These are phyloP conservation scores for Ailurus styani DNA, from an alignment of 2,113 vertebrate species.

Conservation along the genomic window DNA sequence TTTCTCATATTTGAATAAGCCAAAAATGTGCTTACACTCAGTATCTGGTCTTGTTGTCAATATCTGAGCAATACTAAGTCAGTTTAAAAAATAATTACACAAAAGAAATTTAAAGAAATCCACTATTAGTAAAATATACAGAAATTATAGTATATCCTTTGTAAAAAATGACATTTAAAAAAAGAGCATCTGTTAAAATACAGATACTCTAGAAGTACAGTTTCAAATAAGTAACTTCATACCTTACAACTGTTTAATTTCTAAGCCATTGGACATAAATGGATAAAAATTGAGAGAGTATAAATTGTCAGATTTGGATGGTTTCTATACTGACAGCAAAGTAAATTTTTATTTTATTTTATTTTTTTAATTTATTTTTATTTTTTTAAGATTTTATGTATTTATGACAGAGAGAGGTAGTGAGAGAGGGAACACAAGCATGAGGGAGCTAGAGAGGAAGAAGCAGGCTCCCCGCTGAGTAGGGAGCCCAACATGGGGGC, in stretches of 20 bases:
- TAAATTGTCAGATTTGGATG: neutral
- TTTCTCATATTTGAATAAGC: neutral
- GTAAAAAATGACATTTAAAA: neutral
- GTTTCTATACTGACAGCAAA: neutral
- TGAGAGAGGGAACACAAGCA: too few species aligned
- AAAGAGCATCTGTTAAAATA: neutral
- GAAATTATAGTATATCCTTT: neutral
- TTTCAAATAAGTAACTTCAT: conserved; percentile 49
- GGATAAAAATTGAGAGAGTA: neutral
- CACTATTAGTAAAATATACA: neutral
- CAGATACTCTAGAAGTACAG: neutral
- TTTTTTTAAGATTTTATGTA: too few species aligned
- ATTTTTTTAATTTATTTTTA: too few species aligned
- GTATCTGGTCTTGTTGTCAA: neutral
- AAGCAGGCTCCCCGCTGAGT: too few species aligned
- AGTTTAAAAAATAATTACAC: neutral
- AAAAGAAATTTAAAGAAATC: neutral
- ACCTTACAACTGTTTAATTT: neutral
- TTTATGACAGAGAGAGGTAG: too few species aligned
- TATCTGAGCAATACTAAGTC: neutral
- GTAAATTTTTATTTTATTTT: too few species aligned
- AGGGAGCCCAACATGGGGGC: too few species aligned
- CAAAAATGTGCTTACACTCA: neutral
- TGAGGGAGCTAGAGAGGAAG: too few species aligned
- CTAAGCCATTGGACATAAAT: neutral